Conservation (phyloP, 2,888 invertebrate genomes). For the Abscondita cerata region DNA sequence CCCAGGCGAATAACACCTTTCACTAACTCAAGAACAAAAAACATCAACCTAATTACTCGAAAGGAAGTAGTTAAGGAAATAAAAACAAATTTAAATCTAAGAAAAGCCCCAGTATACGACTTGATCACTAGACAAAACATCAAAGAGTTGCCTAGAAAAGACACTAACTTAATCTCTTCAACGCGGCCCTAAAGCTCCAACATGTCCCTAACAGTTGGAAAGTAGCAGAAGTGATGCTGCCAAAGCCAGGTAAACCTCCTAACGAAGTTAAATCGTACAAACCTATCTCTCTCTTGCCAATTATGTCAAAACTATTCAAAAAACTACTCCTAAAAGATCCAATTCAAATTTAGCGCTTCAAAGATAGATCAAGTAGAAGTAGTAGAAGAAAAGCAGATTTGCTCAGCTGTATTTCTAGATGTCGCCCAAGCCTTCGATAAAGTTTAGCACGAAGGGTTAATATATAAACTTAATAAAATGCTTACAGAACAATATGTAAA, state of each 20-base stretch:
- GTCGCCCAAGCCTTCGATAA: neutral
- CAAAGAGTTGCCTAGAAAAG: slow-evolving; percentile 15
- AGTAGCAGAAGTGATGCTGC: neutral
- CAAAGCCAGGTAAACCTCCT: neutral
- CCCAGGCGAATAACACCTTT: too few species aligned
- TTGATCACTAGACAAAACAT: slow-evolving; percentile 36
- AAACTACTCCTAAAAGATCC: neutral
- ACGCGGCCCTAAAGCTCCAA: slow-evolving; percentile 5
- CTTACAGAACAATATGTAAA: neutral
- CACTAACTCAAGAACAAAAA: slow-evolving; percentile 14
- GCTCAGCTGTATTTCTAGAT: too few species aligned
- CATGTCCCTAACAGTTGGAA: neutral
- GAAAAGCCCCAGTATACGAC: slow-evolving; percentile 39
- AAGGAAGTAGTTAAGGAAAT: slow-evolving; percentile 33
- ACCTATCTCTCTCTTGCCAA: too few species aligned
- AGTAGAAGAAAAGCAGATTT: too few species aligned
- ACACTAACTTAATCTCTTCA: slow-evolving; percentile 27
- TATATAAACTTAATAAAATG: neutral
- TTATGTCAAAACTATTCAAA: too few species aligned
- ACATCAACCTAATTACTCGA: slow-evolving; percentile 16
- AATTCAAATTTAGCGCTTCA: too few species aligned
- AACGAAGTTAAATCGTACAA: neutral
- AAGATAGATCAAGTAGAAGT: too few species aligned
- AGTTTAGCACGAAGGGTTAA: too few species aligned
- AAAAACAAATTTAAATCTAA: slow-evolving; percentile 18